phyloP scores from a whole-genome alignment of 2,113 vertebrate genomes.

The Nannobrachium achirus region DNA sequence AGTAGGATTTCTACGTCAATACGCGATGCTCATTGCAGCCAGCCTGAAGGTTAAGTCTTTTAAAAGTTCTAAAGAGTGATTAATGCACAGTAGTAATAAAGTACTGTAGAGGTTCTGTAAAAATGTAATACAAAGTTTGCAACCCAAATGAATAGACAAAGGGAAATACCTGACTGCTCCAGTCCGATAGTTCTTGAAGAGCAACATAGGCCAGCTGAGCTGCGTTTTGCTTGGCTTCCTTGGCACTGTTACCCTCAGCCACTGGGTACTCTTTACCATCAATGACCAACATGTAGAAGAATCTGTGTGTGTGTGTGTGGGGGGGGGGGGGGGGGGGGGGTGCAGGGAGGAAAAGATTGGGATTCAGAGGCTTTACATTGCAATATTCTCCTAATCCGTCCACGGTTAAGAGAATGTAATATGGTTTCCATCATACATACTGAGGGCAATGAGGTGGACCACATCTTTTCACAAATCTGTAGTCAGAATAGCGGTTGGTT shows the following conservation, averaged over 20 bases:
- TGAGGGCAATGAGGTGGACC: slow-evolving; percentile 63
- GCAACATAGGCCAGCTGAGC: slow-evolving; percentile 58
- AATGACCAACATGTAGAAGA: slow-evolving; percentile 65
- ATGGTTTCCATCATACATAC: slow-evolving; percentile 49
- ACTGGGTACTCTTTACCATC: slow-evolving; percentile 56
- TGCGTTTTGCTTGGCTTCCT: slow-evolving; percentile 67
- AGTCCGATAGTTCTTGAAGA: slow-evolving; percentile 45
- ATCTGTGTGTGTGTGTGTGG: slow-evolving; percentile 49
- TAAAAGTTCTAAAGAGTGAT: too few relatives aligned
- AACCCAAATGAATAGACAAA: too few relatives aligned
- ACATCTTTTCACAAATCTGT: slow-evolving; percentile 7
- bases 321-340: too few relatives aligned
- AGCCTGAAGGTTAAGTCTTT: too few relatives aligned
- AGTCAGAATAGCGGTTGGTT: neutral
- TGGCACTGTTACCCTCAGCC: slow-evolving; percentile 47
- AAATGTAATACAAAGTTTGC: too few relatives aligned
- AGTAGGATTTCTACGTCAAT: too few relatives aligned
- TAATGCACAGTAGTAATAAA: too few relatives aligned
- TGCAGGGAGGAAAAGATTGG: neutral
- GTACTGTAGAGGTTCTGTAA: too few relatives aligned
- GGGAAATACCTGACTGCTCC: slow-evolving; percentile 59
- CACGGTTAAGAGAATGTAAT: neutral
- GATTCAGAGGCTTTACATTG: neutral
- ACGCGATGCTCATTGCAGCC: too few relatives aligned
- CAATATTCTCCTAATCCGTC: neutral